Evolutionary conservation across 2,888 invertebrate species (phyloP), one percentile per base, ranked within the genome.

Genomic region (Aphelenchoides bicaudatus): DNA sequence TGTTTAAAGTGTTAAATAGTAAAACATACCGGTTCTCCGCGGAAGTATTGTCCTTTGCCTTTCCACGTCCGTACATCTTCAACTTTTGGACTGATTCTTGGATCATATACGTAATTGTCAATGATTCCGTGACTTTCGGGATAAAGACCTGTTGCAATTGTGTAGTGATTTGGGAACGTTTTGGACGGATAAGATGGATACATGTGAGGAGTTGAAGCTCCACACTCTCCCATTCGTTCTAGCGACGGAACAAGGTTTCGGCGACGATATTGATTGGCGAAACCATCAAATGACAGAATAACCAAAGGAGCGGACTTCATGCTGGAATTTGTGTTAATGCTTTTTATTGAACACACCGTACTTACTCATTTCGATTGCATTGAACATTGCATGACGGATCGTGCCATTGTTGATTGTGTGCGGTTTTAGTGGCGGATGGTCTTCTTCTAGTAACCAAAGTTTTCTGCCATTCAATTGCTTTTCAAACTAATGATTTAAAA

Each of bases 81-180:
- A 25, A 73, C 38, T 16, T 62, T 54, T 0, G 69, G 66, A 2
- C 68, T 68, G 19, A 74, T 61, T 3, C 57, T 50, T 6, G 72
- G 70, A 57, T 75, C 75, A 46, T 62, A 74, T 19, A 70, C 65
- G 19, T 60, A 52, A 58, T 74, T 74, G 58, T 73, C 74, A 31
- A 71, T 66, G 30, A 73, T 68, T 52, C 72, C 72, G 61, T 73
- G 73, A 28, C 66, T 65, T 58, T 70, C 73, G 8, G 73, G 73
- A 31, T 65, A 73, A 10, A 66, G 51, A 2, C 74, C 78, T 4
- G 78, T 78, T 6, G 71, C 78, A 21, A 79, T 75, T 5, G 78
- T 69, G 63, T 74, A 76, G 61, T 79, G 79, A 60, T 78, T 77
- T n/a, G 79, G 77, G 31, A 79, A 78, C 4, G 79, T 79, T 55